These are phyloP conservation scores for Hypolimnas misippus DNA, from an alignment of 2,888 invertebrate species.

Conservation along the genomic window DNA sequence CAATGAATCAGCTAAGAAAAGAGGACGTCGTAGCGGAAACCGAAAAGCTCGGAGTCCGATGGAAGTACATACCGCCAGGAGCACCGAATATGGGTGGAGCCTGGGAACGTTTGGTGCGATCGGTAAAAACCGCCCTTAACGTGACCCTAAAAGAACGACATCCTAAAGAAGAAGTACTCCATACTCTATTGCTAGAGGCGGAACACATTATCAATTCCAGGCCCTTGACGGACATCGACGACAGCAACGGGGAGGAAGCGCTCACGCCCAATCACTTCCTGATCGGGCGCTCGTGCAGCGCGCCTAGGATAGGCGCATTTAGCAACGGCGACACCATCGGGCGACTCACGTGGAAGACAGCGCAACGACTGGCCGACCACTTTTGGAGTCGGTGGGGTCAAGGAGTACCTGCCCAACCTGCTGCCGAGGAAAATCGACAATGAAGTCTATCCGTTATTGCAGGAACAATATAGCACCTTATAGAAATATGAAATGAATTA, in stretches of 20 bases:
- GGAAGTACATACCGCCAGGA: background rate
- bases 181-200: too few relatives aligned
- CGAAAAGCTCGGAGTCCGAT: background rate
- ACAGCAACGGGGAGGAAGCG: background rate
- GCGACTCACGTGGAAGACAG: constrained; percentile 4
- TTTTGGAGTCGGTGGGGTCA: constrained; percentile 26
- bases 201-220: background rate
- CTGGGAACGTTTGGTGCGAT: background rate
- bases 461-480: too few relatives aligned
- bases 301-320: background rate
- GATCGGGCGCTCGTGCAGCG: constrained; percentile 2
- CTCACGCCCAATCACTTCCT: constrained; percentile 11
- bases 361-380: constrained; percentile 18
- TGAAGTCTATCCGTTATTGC: too few relatives aligned
- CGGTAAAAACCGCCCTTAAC: background rate
- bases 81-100: background rate
- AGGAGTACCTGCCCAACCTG: constrained; percentile 21
- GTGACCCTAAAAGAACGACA: background rate
- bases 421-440: constrained; percentile 8
- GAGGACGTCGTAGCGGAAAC: background rate
- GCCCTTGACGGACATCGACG: background rate
- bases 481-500: too few relatives aligned
- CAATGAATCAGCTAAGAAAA: background rate
- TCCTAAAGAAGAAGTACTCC: too few relatives aligned
- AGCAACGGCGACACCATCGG: background rate